A percentile compares a stretch with the other conserved stretches of the same genome.
phyloP scores from a whole-genome alignment of 2,797 vertebrate genomes.

The Harpagifer antarcticus region DNA sequence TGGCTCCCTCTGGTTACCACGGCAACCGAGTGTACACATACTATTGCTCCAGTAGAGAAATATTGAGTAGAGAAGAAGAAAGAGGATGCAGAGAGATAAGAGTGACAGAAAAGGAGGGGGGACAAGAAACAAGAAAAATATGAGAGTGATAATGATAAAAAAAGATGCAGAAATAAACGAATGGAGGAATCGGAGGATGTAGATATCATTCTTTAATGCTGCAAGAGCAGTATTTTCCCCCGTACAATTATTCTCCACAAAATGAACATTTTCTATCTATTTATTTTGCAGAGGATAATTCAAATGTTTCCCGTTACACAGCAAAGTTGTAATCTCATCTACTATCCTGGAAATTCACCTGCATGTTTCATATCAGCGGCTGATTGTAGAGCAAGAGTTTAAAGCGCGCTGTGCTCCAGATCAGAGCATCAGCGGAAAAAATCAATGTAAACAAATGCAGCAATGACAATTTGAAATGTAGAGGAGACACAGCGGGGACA shows the following conservation, averaged over 20 bases:
- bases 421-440: constrained; percentile 14
- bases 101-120: constrained; percentile 33
- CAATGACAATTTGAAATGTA: constrained; percentile 5
- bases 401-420: constrained; percentile 1
- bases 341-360: constrained; percentile 19
- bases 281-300: constrained; percentile 25
- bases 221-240: not conserved
- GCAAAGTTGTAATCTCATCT: constrained; percentile 43
- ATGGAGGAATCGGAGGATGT: constrained; percentile 5
- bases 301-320: constrained; percentile 10
- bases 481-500: not conserved
- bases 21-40: constrained; percentile 81
- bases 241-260: no score
- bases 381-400: constrained; percentile 8
- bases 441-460: constrained; percentile 20
- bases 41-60: constrained; percentile 69
- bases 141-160: not conserved
- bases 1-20: constrained; percentile 75
- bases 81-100: constrained; percentile 56
- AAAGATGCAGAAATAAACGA: not conserved
- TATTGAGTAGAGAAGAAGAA: constrained; percentile 46
- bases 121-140: constrained; percentile 19
- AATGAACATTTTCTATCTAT: constrained; percentile 28
- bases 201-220: not conserved
- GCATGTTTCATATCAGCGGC: constrained; percentile 16